Evolutionary conservation across 2,797 vertebrate genomes (phyloP).

Genomic region (Thalassophryne amazonica): DNA sequence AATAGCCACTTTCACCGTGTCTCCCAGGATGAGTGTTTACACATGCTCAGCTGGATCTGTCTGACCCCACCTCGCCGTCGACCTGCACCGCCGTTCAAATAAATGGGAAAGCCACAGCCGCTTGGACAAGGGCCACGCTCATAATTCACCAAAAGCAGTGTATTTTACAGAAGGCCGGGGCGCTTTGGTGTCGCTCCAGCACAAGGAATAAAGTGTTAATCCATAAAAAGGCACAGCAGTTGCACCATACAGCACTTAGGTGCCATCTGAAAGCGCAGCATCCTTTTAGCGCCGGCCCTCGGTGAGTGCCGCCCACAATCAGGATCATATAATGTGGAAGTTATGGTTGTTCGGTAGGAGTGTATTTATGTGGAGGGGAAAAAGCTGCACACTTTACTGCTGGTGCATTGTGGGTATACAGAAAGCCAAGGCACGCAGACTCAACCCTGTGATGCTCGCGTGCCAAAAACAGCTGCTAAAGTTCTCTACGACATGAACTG

Average conservation of each 20-base stretch:
- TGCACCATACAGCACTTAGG: constrained; percentile 61
- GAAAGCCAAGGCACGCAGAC: too few species aligned
- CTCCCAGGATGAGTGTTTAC: constrained; percentile 70
- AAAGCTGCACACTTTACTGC: constrained; percentile 31
- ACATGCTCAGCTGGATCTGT: constrained; percentile 67
- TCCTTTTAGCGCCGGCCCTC: constrained; percentile 42
- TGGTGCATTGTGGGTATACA: neutral
- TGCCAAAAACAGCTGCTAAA: constrained; percentile 33
- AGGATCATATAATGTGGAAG: constrained; percentile 33
- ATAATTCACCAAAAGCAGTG: constrained; percentile 74
- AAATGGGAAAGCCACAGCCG: constrained; percentile 82
- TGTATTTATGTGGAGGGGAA: constrained; percentile 19
- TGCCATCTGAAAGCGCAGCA: constrained; percentile 50
- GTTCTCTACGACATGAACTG: constrained; percentile 26
- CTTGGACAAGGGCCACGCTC: constrained; percentile 70
- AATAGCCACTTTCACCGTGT: constrained; percentile 43
- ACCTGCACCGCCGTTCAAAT: constrained; percentile 79
- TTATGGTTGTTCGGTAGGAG: constrained; percentile 34
- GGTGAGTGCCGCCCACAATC: constrained; percentile 24
- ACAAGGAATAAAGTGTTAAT: constrained; percentile 65
- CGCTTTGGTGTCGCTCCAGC: constrained; percentile 60
- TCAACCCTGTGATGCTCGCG: neutral
- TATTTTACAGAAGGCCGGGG: constrained; percentile 74
- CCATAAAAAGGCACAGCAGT: constrained; percentile 57
- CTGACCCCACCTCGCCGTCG: constrained; percentile 64